Conservation (phyloP, 1,140 invertebrate genomes). For the Bathynomus jamesi region DNA sequence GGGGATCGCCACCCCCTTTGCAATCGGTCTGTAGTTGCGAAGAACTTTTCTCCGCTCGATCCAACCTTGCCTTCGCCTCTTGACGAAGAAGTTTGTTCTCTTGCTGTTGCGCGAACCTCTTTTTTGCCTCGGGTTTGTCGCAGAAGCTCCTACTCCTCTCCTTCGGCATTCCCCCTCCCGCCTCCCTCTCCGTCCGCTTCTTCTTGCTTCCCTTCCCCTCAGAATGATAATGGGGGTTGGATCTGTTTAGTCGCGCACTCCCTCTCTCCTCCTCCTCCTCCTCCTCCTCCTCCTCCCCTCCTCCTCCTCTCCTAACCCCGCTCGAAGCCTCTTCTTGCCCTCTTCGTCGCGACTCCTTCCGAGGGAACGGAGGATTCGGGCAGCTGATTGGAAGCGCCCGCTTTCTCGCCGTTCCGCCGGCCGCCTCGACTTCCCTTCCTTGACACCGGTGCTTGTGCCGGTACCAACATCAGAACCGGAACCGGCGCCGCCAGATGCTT, state of each 20-base stretch:
- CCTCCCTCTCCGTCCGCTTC: slow-evolving; percentile 27
- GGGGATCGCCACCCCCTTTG: not conserved
- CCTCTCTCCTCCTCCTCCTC: not conserved
- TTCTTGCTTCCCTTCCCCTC: slow-evolving; percentile 35
- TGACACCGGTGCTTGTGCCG: not conserved
- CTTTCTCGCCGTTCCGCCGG: slow-evolving; percentile 31
- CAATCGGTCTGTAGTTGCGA: too few species aligned
- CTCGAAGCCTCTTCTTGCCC: too few species aligned
- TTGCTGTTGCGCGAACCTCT: not conserved
- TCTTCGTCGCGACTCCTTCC: slow-evolving; percentile 36
- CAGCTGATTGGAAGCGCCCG: slow-evolving; percentile 32
- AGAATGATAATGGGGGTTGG: slow-evolving; percentile 30
- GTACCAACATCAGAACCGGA: not conserved
- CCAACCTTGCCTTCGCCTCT: slow-evolving; percentile 21
- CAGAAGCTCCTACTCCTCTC: slow-evolving; percentile 41
- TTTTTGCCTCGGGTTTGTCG: slow-evolving; percentile 32
- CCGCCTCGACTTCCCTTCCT: slow-evolving; percentile 1
- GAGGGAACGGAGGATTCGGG: slow-evolving; percentile 28
- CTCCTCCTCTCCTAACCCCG: too few species aligned
- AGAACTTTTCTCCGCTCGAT: not conserved
- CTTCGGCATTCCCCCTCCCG: slow-evolving; percentile 19
- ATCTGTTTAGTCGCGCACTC: slow-evolving; percentile 16
- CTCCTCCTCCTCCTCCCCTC: too few species aligned
- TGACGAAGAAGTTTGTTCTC: slow-evolving; percentile 26
- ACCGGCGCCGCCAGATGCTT: not conserved